Evolutionary conservation across 2,113 vertebrate species (phyloP).

Genomic region (Edolisoma coerulescens): DNA sequence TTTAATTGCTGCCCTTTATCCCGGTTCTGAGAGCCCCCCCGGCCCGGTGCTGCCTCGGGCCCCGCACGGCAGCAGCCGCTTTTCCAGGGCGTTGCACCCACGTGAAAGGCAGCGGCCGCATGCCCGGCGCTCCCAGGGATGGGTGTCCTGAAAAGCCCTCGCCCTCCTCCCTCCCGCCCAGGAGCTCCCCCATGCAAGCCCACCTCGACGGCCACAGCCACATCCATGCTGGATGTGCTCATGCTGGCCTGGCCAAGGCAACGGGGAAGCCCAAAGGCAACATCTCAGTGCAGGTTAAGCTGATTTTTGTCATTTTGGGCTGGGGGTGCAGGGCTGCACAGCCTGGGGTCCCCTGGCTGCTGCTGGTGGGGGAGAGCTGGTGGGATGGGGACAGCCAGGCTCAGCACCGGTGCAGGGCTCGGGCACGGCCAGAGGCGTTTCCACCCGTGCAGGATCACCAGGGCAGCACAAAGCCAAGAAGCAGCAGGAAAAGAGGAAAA

Average conservation of each 20-base stretch:
- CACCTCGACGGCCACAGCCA: accelerated
- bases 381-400: accelerated
- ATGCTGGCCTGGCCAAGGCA: background rate
- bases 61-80: background rate
- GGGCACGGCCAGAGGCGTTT: accelerated
- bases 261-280: background rate
- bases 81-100: background rate
- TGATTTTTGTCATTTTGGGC: background rate
- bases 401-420: accelerated
- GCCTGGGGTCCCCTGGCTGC: accelerated
- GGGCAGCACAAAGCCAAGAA: background rate
- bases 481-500: background rate
- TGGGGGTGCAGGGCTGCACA: background rate
- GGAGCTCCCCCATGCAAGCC: background rate
- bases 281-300: background rate
- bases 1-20: constrained; percentile 22
- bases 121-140: background rate
- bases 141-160: background rate
- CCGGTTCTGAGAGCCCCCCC: background rate
- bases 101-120: background rate
- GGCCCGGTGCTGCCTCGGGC: accelerated
- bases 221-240: background rate
- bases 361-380: background rate
- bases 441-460: background rate
- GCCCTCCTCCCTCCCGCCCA: background rate